phyloP scores from a whole-genome alignment of 2,797 vertebrate species.

The Toxotes lorentzi region DNA sequence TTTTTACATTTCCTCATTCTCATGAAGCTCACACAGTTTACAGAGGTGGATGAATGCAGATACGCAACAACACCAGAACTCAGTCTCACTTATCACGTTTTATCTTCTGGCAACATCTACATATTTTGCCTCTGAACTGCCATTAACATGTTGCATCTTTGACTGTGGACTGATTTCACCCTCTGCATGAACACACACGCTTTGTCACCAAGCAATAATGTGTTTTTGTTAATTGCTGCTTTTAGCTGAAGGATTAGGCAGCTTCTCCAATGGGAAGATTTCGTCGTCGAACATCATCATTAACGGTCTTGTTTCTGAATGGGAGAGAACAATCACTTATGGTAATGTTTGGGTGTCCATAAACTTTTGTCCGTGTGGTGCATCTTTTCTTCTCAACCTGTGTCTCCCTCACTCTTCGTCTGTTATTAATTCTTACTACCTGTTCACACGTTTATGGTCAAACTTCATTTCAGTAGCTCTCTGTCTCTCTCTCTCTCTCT shows the following conservation, averaged over 20 bases:
- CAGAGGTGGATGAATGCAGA: background rate
- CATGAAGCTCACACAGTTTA: background rate
- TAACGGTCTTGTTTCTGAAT: background rate
- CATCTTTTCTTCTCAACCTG: background rate
- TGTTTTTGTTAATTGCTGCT: background rate
- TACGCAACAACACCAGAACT: background rate
- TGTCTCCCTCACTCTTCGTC: no score
- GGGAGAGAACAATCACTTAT: no score
- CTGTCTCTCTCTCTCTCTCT: background rate
- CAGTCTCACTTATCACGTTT: background rate
- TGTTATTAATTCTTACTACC: background rate
- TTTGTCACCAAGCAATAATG: no score
- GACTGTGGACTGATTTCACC: background rate
- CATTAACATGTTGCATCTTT: background rate
- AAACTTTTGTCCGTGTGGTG: background rate
- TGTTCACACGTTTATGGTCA: conserved; percentile 1
- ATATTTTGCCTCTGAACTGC: background rate
- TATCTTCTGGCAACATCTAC: background rate
- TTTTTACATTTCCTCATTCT: no score
- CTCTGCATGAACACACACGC: background rate
- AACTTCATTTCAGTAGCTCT: background rate
- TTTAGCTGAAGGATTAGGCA: background rate
- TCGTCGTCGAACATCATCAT: background rate
- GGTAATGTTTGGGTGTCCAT: no score
- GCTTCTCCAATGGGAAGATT: background rate